Base-by-base conservation (phyloP, 2,113 vertebrate genomes). In the Phyllopteryx taeniolatus region DNA sequence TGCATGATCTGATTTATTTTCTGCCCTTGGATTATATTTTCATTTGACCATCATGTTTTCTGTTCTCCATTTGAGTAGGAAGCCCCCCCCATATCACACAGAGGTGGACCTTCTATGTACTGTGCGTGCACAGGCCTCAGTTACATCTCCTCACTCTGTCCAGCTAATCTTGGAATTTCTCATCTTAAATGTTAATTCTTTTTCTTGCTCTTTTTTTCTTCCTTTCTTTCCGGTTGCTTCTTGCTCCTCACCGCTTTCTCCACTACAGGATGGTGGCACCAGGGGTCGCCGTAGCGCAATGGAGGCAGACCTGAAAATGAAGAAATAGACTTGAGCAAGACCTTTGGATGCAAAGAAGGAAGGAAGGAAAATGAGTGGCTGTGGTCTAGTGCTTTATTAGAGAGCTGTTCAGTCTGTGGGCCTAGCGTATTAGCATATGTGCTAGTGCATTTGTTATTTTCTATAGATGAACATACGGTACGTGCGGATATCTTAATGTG, bases 231-330 rank as follows among this genome's bases (percentile, higher is more conserved):
- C 14, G 5, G 5, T 33, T 17, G 57, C 31, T 9, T 61, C 51
- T 35, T 57, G 15, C 12, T 33, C 27, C 51, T 60, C 27, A 0
- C 42, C 44, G 76, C 20, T 83, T 61, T 73, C 59, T 78, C 42
- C 66, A 64, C 70, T 86, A 51, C 88, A 93, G 93, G 98, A 99
- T 11, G 98, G 97, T 61, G 97, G 98, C 89, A 99, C 98, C 84
- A 95, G 97, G 84, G 98, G 98, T 74, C 96, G 98, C 68, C 97
- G 98, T 73, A 98, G 96, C 76, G 98, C 98, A 86, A 99, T 99
- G 82, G 98, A 99, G 91, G 98, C 98, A 0, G 98, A 99, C 88
- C 94, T 99, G 92, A 99, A 99, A 90, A 99, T 99, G 98, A 99
- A 99, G 93, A 99, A 99, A 85, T 99, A 90, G 70, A 60, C 31